A percentile compares a stretch with the other conserved stretches of the same genome.
Conservation (phyloP, 53 echinoderm and acorn worm species). For the Astropecten irregularis region DNA sequence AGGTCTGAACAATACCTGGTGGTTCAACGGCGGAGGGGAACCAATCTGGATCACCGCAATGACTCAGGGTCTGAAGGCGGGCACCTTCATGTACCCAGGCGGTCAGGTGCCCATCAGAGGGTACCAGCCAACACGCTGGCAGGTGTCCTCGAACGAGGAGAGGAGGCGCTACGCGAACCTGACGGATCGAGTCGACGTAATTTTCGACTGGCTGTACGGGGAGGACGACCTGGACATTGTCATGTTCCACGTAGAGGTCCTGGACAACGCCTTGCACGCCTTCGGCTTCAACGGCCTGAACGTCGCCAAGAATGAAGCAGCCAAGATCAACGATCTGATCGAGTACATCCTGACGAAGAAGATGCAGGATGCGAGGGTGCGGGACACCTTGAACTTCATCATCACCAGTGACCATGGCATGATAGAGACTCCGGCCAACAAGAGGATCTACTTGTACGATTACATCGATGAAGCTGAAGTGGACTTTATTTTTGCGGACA, state of each 20-base stretch:
- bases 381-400: constrained; percentile 69
- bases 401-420: constrained; percentile 87
- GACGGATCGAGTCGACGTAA: constrained; percentile 59
- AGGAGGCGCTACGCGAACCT: constrained; percentile 16
- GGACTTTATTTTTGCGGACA: constrained; percentile 73
- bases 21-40: constrained; percentile 75
- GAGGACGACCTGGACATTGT: constrained; percentile 84
- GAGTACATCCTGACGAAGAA: constrained; percentile 63
- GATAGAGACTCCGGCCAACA: constrained; percentile 27
- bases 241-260: constrained; percentile 72
- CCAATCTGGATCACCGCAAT: constrained; percentile 88
- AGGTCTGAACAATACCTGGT: constrained; percentile 68
- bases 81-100: constrained; percentile 92
- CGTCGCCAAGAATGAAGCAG: constrained; percentile 45
- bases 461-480: constrained; percentile 78
- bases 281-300: constrained; percentile 60
- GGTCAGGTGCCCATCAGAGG: constrained; percentile 84
- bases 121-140: constrained; percentile 29
- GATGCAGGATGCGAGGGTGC: constrained; percentile 57
- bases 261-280: constrained; percentile 66
- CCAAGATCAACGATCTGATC: constrained; percentile 61
- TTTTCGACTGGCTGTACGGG: constrained; percentile 71
- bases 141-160: constrained; percentile 28
- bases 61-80: constrained; percentile 77
- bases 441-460: constrained; percentile 71